A percentile compares a stretch with the other conserved stretches of the same genome.
phyloP scores from a whole-genome alignment of 1,140 invertebrate genomes.

The Brachionus rubens region DNA sequence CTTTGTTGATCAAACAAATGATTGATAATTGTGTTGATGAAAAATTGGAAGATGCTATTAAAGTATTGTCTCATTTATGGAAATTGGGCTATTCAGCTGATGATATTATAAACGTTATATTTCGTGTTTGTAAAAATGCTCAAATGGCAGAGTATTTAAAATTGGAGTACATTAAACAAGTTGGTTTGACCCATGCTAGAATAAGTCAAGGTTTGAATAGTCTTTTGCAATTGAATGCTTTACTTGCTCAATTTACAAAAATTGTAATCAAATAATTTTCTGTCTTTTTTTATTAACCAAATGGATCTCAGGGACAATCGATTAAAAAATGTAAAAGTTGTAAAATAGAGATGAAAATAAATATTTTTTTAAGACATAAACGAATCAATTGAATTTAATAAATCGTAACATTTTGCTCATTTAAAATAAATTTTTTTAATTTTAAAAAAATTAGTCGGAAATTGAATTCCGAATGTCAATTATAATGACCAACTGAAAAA shows the following conservation, averaged over 20 bases:
- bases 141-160: constrained; percentile 73
- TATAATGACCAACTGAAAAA: background rate
- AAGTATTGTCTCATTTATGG: constrained; percentile 81
- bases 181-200: constrained; percentile 83
- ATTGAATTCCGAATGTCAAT: constrained; percentile 5
- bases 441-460: background rate
- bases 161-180: constrained; percentile 84
- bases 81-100: constrained; percentile 89
- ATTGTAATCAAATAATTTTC: constrained; percentile 23
- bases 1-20: constrained; percentile 86
- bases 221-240: constrained; percentile 80
- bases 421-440: too few relatives aligned
- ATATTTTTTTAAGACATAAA: background rate
- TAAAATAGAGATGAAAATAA: too few relatives aligned
- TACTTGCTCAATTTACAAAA: constrained; percentile 71
- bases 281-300: background rate
- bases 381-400: background rate
- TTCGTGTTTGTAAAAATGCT: constrained; percentile 80
- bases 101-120: constrained; percentile 91
- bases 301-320: background rate
- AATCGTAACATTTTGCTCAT: too few relatives aligned
- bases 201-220: constrained; percentile 82
- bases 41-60: constrained; percentile 82
- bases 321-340: too few relatives aligned
- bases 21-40: constrained; percentile 75